Percentiles rank a stretch among this genome's conserved stretches.
Conservation (phyloP, 2,797 vertebrate species). For the Peromyscus eremicus region DNA sequence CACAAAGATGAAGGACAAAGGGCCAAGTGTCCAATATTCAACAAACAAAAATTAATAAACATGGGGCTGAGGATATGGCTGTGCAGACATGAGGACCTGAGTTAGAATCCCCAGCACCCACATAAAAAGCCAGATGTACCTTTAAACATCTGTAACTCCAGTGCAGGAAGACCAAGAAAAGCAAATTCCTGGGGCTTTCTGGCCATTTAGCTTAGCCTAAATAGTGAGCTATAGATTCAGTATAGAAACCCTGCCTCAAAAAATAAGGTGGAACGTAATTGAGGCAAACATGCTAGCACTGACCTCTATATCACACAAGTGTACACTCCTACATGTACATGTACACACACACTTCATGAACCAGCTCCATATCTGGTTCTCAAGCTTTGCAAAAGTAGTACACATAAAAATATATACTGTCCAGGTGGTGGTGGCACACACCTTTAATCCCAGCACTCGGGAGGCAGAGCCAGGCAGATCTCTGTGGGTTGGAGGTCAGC, state of each 20-base stretch:
- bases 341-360: neutral
- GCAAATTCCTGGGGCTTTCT: neutral
- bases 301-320: neutral
- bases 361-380: neutral
- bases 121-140: neutral
- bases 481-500: too few relatives aligned
- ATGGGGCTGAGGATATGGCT: neutral
- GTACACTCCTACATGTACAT: neutral
- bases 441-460: too few relatives aligned
- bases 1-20: neutral
- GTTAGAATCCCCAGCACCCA: neutral
- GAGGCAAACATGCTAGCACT: neutral
- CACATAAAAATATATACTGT: neutral
- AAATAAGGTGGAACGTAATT: neutral
- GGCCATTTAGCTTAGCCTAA: neutral
- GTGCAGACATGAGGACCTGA: neutral
- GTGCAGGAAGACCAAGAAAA: neutral
- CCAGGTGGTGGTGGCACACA: too few relatives aligned
- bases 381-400: neutral
- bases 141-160: neutral
- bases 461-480: too few relatives aligned
- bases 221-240: neutral
- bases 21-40: neutral
- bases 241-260: neutral
- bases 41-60: neutral